Base-by-base conservation (phyloP, 2,888 invertebrate genomes). In the Corythucha ciliata region DNA sequence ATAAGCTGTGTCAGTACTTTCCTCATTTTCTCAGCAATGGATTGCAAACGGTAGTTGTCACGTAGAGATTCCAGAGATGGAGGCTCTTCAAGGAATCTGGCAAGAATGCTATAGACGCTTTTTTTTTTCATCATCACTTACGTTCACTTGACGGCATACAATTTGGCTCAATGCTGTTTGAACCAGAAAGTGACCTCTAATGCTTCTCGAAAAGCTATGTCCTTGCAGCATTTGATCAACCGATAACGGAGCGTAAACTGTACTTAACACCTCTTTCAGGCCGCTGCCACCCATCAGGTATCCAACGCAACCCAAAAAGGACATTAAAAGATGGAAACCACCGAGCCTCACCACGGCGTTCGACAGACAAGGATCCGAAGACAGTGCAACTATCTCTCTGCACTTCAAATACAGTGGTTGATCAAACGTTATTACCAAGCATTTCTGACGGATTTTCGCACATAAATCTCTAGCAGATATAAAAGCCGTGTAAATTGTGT, bases 221-320 rank as follows among this genome's bases (percentile, higher is more conserved):
- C 66, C 64, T 33, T 54, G 41, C 10, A 66, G 40, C 53, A 63
- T 61, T 60, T 64, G 62, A 3, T 62, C 63, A 14, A 58, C 56
- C 8, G 62, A 61, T 36, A 55, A 56, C 5, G 29, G 8, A n/a
- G n/a, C n/a, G n/a, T n/a, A n/a, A n/a, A n/a, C n/a, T n/a, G n/a
- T n/a, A n/a, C n/a, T n/a, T 8, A 62, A 54, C 8, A 57, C 48
- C 55, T 68, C 66, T 57, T 65, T 64, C 12, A 69, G 25, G 6
- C 68, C 68, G 54, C 67, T 68, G 52, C 66, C 67, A 12, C 7
- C 27, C 44, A 44, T 44, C 7, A 44, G 3, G 44, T 44, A 44
- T 3, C 45, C 29, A 2, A 45, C 10, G 6, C n/a, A 8, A 2
- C 45, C 45, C 27, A 45, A 3, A 22, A 14, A 45, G 3, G 8